These are phyloP conservation scores for Parapristionchus giblindavisi DNA, from an alignment of 2,888 invertebrate genomes.

Conservation along the genomic window DNA sequence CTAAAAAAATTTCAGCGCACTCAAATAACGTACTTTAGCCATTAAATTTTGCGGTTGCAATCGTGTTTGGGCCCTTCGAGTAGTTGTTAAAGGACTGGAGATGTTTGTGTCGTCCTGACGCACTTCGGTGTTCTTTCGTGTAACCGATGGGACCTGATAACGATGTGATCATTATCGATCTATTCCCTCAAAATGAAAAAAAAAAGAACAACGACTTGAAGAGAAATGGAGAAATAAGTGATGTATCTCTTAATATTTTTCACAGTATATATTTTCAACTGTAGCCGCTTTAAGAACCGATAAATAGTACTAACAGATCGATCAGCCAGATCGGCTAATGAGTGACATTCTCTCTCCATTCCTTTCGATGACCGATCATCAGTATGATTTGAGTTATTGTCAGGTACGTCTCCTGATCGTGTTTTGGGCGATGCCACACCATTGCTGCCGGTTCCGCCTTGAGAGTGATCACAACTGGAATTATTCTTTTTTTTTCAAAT, in stretches of 20 bases:
- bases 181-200: too few species aligned
- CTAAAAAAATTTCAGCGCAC: too few species aligned
- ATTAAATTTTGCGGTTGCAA: conserved; percentile 35
- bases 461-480: not conserved
- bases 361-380: not conserved
- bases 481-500: too few species aligned
- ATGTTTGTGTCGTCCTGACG: not conserved
- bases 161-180: too few species aligned
- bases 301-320: too few species aligned
- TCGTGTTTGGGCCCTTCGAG: too few species aligned
- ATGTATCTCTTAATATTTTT: too few species aligned
- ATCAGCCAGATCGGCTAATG: conserved; percentile 59
- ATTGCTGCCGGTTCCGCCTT: not conserved
- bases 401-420: not conserved
- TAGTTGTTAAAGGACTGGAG: not conserved
- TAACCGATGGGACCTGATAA: not conserved
- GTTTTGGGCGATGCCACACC: conserved; percentile 1
- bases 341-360: conserved; percentile 63
- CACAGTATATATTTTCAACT: too few species aligned
- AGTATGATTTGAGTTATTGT: not conserved
- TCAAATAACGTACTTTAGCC: conserved; percentile 35
- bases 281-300: too few species aligned
- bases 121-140: conserved; percentile 37
- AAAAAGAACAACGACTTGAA: too few species aligned
- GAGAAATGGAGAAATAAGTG: too few species aligned